Conservation (phyloP, 2,113 vertebrate species). For the Tapirus terrestris region DNA sequence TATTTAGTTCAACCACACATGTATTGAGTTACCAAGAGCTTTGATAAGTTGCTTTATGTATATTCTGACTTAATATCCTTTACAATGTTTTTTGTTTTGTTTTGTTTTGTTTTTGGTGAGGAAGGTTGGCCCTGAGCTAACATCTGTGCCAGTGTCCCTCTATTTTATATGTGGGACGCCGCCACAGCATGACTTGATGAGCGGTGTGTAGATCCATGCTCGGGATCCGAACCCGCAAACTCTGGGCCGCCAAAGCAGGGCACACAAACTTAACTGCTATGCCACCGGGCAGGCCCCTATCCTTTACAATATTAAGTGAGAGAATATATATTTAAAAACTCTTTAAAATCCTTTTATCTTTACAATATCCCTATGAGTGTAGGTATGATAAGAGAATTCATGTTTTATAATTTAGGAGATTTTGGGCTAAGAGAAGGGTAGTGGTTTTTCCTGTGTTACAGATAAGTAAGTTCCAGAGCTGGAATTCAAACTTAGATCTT, state of each 20-base stretch:
- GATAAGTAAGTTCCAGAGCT: constrained; percentile 17
- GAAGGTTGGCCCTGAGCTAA: too few species aligned
- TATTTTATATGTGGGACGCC: too few species aligned
- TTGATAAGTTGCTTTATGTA: neutral
- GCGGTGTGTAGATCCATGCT: too few species aligned
- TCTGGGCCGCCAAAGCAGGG: too few species aligned
- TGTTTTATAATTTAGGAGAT: constrained; percentile 3
- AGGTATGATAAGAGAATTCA: neutral
- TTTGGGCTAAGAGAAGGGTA: neutral
- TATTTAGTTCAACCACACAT: neutral
- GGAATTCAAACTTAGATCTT: neutral
- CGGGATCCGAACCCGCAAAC: too few species aligned
- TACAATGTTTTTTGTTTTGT: neutral
- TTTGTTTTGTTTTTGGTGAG: too few species aligned
- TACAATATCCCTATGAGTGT: neutral
- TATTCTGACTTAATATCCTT: neutral
- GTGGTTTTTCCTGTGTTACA: neutral
- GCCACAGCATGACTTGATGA: too few species aligned
- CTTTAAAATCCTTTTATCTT: constrained; percentile 3
- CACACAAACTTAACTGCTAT: neutral
- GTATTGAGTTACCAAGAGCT: neutral
- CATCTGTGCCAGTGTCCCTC: too few species aligned
- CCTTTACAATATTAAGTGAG: neutral
- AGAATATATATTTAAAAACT: neutral
- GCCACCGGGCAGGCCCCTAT: neutral